Evolutionary conservation across 35 echinoderm and acorn worm species (phyloP).

Genomic region (Heliocidaris tuberculata): DNA sequence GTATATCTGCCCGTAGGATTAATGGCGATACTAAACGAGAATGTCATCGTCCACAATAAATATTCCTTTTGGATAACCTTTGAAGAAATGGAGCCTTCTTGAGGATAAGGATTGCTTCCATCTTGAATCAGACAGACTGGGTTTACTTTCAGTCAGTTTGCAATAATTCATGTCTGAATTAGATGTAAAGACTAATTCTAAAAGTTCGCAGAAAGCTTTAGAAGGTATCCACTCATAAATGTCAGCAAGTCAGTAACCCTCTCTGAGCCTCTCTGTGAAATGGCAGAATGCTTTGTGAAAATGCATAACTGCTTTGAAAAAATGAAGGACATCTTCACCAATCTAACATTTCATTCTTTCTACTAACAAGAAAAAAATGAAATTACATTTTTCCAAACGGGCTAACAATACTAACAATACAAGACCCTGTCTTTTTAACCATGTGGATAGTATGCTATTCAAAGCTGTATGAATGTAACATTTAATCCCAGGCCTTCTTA

Average conservation of each 20-base stretch:
- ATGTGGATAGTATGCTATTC: background rate
- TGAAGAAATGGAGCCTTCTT: background rate
- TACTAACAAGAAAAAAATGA: background rate
- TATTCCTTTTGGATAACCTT: background rate
- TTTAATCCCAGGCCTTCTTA: background rate
- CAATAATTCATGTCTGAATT: constrained; percentile 13
- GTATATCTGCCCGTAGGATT: background rate
- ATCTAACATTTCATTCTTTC: background rate
- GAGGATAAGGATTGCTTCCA: background rate
- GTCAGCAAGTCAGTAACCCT: background rate
- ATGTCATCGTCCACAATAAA: background rate
- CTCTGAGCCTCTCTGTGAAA: background rate
- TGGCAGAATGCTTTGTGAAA: background rate
- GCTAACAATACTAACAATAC: too few species aligned
- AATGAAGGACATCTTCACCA: background rate
- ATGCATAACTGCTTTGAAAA: background rate
- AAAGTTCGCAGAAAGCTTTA: background rate
- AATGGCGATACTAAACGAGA: background rate
- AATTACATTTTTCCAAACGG: background rate
- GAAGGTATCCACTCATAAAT: background rate
- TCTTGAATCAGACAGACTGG: background rate
- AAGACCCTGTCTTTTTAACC: too few species aligned
- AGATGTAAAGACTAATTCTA: constrained; percentile 12
- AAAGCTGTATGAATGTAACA: background rate
- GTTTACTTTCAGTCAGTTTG: background rate